Percentiles rank a stretch among this genome's conserved stretches.
Conservation (phyloP, 2,797 vertebrate species). For the Girardinus metallicus region DNA sequence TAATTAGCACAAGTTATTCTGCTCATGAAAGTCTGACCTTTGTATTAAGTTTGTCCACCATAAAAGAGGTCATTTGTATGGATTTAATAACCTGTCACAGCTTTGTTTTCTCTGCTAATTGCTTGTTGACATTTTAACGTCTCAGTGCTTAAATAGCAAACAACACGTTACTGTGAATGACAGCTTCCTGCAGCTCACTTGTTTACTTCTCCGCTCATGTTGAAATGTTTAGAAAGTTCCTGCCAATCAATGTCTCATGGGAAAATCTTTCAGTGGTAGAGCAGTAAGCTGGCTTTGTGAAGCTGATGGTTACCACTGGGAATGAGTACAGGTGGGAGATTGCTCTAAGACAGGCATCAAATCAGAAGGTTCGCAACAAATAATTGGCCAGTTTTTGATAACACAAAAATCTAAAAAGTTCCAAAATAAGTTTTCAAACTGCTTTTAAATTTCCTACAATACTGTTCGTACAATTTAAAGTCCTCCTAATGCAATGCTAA, state of each 20-base stretch:
- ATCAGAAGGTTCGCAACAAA: constrained; percentile 2
- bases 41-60: constrained; percentile 16
- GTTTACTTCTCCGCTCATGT: constrained; percentile 26
- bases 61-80: constrained; percentile 37
- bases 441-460: neutral
- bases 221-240: constrained; percentile 28
- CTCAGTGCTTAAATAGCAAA: constrained; percentile 30
- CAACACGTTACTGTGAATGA: constrained; percentile 37
- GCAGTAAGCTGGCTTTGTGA: constrained; percentile 12
- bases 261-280: constrained; percentile 17
- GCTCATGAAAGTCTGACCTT: constrained; percentile 31
- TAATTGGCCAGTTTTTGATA: neutral
- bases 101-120: constrained; percentile 62
- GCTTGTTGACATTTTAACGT: constrained; percentile 64
- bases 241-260: constrained; percentile 40
- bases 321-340: neutral
- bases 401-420: neutral
- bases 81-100: constrained; percentile 53
- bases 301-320: neutral
- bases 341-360: neutral
- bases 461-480: neutral
- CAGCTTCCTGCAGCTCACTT: constrained; percentile 49
- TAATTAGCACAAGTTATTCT: constrained; percentile 10
- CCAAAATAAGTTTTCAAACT: neutral
- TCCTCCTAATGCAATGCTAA: neutral